A percentile compares a stretch with the other conserved stretches of the same genome.
These are phyloP conservation scores for Sparidentex hasta DNA, from an alignment of 2,797 vertebrate genomes.

Conservation along the genomic window DNA sequence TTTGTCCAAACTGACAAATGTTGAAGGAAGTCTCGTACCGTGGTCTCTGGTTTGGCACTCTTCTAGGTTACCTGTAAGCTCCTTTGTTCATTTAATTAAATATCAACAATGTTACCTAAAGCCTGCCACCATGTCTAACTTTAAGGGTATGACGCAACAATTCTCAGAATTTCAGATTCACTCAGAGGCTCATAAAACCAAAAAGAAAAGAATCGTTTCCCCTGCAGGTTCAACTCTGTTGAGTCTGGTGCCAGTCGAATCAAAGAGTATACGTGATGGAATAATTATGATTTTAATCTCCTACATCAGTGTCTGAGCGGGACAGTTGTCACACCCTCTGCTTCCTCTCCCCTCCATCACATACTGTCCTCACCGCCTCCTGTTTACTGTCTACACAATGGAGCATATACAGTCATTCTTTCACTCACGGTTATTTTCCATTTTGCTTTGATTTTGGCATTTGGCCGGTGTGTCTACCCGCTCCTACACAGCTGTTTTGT, in stretches of 20 bases:
- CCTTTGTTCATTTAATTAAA: too few species aligned
- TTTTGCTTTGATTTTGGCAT: neutral
- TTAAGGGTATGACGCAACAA: too few species aligned
- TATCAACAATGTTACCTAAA: too few species aligned
- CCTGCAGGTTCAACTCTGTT: neutral
- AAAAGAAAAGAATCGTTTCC: neutral
- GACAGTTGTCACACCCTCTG: slow-evolving; percentile 15
- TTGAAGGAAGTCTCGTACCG: too few species aligned
- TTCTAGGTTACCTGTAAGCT: too few species aligned
- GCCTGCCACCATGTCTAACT: too few species aligned
- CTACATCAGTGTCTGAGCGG: slow-evolving; percentile 10
- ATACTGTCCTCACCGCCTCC: slow-evolving; percentile 1
- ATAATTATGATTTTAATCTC: slow-evolving; percentile 2
- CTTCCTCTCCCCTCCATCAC: slow-evolving; percentile 26
- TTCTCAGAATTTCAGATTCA: neutral
- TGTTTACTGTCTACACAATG: neutral
- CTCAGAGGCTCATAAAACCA: neutral
- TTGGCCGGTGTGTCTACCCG: neutral
- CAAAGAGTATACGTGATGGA: neutral
- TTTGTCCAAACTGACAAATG: too few species aligned
- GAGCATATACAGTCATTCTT: slow-evolving; percentile 1
- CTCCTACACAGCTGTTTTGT: neutral
- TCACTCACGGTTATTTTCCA: slow-evolving; percentile 8
- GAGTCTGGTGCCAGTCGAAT: neutral
- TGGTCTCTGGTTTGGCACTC: too few species aligned